Percentiles rank a stretch among this genome's conserved stretches.
These are phyloP conservation scores for Myotis daubentonii DNA, from an alignment of 2,797 vertebrate genomes.

Conservation along the genomic window DNA sequence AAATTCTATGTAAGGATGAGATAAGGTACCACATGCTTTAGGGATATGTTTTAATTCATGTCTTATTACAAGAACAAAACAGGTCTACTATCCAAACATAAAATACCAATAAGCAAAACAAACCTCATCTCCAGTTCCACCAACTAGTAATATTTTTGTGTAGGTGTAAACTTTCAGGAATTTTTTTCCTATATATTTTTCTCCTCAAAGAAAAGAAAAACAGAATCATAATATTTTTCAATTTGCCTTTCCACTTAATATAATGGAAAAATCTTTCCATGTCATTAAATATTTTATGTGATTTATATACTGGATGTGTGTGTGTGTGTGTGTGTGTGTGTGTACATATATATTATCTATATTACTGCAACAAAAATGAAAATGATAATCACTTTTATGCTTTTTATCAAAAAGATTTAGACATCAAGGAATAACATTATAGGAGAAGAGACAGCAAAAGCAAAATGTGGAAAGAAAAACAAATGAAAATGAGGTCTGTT, in stretches of 20 bases:
- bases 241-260: conserved; percentile 8
- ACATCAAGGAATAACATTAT: not conserved
- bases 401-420: not conserved
- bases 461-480: not conserved
- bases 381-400: not conserved
- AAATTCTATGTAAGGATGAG: not conserved
- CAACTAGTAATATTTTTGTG: not conserved
- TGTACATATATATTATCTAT: not conserved
- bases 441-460: not conserved
- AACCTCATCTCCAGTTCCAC: not conserved
- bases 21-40: not conserved
- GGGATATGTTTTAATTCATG: not conserved
- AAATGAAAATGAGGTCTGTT: not conserved
- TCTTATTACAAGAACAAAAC: conserved; percentile 31
- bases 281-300: not conserved
- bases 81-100: not conserved
- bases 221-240: not conserved
- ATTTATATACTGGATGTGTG: not conserved
- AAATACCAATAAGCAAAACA: conserved; percentile 22
- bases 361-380: not conserved
- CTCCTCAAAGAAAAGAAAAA: not conserved
- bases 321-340: not conserved
- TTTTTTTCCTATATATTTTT: not conserved
- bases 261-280: not conserved
- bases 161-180: not conserved